Evolutionary conservation across 2,797 vertebrate genomes (phyloP).

Genomic region (Etheostoma perlongum): DNA sequence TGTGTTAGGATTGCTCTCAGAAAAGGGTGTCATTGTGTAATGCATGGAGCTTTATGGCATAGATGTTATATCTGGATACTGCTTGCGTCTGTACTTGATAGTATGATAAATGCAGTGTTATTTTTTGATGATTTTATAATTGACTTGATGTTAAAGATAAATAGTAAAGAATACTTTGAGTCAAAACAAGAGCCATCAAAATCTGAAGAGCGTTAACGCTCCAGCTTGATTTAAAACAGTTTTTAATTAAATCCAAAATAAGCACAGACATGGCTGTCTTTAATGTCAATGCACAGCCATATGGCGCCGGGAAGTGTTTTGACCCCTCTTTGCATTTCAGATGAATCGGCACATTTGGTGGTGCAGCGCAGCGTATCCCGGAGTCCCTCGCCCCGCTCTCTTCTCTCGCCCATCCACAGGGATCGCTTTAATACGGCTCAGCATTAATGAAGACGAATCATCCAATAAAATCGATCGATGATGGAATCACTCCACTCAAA

Average conservation of each 20-base stretch:
- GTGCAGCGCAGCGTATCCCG: neutral
- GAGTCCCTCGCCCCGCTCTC: slow-evolving; percentile 1
- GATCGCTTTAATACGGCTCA: slow-evolving; percentile 72
- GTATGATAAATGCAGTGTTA: neutral
- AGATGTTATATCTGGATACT: neutral
- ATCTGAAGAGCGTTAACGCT: slow-evolving; percentile 13
- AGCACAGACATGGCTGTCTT: slow-evolving; percentile 25
- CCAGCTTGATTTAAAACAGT: slow-evolving; percentile 22
- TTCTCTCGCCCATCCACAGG: slow-evolving; percentile 43
- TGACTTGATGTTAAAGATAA: slow-evolving; percentile 2
- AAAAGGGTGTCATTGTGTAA: no score
- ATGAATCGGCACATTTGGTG: slow-evolving; percentile 58
- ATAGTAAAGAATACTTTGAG: slow-evolving; percentile 12
- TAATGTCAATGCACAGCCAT: slow-evolving; percentile 39
- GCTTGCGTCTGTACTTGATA: neutral
- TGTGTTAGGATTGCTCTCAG: neutral
- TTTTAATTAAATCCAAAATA: slow-evolving; percentile 43
- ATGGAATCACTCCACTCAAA: slow-evolving; percentile 66
- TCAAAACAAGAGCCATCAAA: neutral
- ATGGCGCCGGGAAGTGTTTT: slow-evolving; percentile 34
- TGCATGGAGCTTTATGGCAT: neutral
- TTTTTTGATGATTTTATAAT: neutral
- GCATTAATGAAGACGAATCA: slow-evolving; percentile 85
- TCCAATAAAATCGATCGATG: slow-evolving; percentile 80
- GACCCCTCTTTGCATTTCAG: slow-evolving; percentile 63